Evolutionary conservation across 1,140 invertebrate genomes (phyloP).

Genomic region (Drosophila ambigua): DNA sequence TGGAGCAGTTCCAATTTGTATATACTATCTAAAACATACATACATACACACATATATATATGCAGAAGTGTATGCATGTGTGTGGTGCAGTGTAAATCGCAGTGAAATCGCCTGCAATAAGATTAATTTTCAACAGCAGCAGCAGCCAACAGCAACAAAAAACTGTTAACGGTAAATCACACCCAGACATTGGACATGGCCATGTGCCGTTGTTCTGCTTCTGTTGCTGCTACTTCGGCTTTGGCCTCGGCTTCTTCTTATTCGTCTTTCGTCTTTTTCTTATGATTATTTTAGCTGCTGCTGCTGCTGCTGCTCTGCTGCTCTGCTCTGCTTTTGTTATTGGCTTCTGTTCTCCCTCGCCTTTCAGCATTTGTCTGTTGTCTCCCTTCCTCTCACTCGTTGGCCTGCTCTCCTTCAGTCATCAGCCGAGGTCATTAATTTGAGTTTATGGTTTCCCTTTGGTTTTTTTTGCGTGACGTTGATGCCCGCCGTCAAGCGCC

Average conservation of each 20-base stretch:
- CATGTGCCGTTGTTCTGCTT: conserved; percentile 32
- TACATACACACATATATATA: conserved; percentile 15
- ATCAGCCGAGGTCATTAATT: conserved; percentile 76
- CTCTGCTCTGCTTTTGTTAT: conserved; percentile 42
- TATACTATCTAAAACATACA: conserved; percentile 20
- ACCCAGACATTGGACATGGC: conserved; percentile 41
- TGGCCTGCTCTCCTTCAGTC: not conserved
- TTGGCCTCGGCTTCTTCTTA: conserved; percentile 28
- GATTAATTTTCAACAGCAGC: conserved; percentile 63
- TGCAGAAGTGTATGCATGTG: conserved; percentile 23
- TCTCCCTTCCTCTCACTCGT: conserved; percentile 4
- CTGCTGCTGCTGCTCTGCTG: conserved; percentile 16
- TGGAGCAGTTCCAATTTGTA: conserved; percentile 68
- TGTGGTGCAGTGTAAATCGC: conserved; percentile 57
- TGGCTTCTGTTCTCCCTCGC: conserved; percentile 61
- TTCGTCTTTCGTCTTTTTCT: conserved; percentile 29
- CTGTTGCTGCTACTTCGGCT: conserved; percentile 13
- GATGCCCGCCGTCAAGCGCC: conserved; percentile 56
- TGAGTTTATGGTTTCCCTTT: conserved; percentile 83
- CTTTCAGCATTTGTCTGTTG: conserved; percentile 44
- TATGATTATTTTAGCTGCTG: conserved; percentile 31
- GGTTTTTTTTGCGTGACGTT: conserved; percentile 73
- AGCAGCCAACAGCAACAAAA: conserved; percentile 14
- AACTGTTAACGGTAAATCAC: conserved; percentile 76
- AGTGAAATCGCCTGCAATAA: conserved; percentile 75